Conservation (phyloP, 2,888 invertebrate genomes). For the Amiota mariae region DNA sequence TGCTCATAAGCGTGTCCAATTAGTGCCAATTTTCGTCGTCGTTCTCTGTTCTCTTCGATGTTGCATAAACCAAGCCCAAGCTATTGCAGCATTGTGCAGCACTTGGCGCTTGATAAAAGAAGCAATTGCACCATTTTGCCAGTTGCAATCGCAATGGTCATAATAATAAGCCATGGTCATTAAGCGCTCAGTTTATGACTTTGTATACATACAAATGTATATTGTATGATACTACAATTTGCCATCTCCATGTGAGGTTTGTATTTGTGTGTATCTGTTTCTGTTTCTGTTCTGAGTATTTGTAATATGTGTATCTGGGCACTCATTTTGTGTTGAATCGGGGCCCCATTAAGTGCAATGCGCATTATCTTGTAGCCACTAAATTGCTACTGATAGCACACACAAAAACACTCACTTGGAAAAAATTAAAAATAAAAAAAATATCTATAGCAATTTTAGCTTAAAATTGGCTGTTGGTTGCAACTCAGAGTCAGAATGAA, state of each 20-base stretch:
- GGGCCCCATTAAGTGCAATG: conserved; percentile 56
- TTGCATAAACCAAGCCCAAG: too few species aligned
- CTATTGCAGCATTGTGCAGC: not conserved
- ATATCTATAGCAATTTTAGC: conserved; percentile 34
- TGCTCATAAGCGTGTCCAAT: conserved; percentile 14
- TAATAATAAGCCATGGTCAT: conserved; percentile 52
- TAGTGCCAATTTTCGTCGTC: not conserved
- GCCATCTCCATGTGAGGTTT: not conserved
- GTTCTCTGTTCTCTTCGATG: not conserved
- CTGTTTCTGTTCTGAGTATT: conserved; percentile 12
- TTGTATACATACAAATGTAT: too few species aligned
- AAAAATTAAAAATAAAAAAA: conserved; percentile 28
- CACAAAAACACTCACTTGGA: conserved; percentile 18
- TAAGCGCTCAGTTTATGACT: conserved; percentile 59
- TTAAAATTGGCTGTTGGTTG: not conserved
- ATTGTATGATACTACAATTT: not conserved
- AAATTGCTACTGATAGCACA: conserved; percentile 60
- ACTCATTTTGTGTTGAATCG: conserved; percentile 35
- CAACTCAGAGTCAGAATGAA: too few species aligned
- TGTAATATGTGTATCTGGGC: not conserved
- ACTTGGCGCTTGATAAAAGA: conserved; percentile 33
- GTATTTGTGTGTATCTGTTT: conserved; percentile 40
- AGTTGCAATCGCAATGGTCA: conserved; percentile 32
- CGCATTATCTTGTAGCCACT: conserved; percentile 64
- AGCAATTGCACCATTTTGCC: conserved; percentile 31